A percentile compares a stretch with the other conserved stretches of the same genome.
phyloP scores from a whole-genome alignment of 2,888 invertebrate species.

The Nemapogon koenigi region DNA sequence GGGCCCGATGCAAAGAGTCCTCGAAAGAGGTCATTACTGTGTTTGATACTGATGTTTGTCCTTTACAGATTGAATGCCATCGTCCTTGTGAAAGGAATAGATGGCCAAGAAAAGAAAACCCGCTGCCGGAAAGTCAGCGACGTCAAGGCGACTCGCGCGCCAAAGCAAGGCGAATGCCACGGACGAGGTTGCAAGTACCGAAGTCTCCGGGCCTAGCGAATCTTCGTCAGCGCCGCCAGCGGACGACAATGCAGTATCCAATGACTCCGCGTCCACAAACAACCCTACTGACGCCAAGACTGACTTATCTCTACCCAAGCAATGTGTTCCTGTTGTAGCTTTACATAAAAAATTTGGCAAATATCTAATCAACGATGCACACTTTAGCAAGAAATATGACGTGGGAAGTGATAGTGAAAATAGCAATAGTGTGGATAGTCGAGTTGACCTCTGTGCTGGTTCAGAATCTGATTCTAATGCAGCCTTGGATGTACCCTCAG shows the following conservation, averaged over 20 bases:
- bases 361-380: constrained; percentile 53
- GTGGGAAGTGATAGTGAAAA: constrained; percentile 58
- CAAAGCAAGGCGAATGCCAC: constrained; percentile 34
- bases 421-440: constrained; percentile 50
- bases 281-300: constrained; percentile 19
- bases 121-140: constrained; percentile 26
- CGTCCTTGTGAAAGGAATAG: constrained; percentile 22
- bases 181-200: too few relatives aligned
- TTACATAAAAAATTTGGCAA: constrained; percentile 66
- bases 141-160: constrained; percentile 39
- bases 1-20: background rate
- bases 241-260: constrained; percentile 20
- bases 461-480: constrained; percentile 59
- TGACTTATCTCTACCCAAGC: background rate
- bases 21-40: constrained; percentile 17
- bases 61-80: constrained; percentile 36
- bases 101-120: constrained; percentile 56
- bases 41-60: background rate
- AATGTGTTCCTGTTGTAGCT: constrained; percentile 21
- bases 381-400: constrained; percentile 42
- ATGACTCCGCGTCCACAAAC: constrained; percentile 16
- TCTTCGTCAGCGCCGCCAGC: constrained; percentile 12
- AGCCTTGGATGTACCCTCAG: constrained; percentile 40
- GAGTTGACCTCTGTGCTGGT: constrained; percentile 47
- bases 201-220: constrained; percentile 24